These are phyloP conservation scores for Branchinecta sandiegonensis DNA, from an alignment of 2,888 invertebrate species.

Conservation along the genomic window DNA sequence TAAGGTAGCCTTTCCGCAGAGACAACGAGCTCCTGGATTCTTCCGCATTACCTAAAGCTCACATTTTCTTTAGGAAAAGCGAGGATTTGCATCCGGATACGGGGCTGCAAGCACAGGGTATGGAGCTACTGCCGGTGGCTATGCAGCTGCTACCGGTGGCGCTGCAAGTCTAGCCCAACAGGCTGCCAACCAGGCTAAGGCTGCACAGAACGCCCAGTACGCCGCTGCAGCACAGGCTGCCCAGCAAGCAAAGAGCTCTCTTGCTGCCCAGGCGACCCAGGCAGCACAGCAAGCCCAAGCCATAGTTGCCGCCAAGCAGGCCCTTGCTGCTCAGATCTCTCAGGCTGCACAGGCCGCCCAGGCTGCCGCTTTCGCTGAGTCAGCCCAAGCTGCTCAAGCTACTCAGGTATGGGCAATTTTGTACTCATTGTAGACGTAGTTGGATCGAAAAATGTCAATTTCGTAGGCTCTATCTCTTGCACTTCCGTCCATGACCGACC, in stretches of 20 bases:
- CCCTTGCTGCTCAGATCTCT: constrained; percentile 26
- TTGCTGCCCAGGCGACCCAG: constrained; percentile 25
- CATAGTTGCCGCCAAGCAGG: constrained; percentile 26
- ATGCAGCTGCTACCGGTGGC: constrained; percentile 7
- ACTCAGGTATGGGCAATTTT: background rate
- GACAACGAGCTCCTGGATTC: too few relatives aligned
- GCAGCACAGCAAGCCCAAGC: constrained; percentile 27
- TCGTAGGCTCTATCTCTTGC: too few relatives aligned
- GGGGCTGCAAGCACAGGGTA: constrained; percentile 22
- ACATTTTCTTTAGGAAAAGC: constrained; percentile 22
- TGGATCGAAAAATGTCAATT: background rate
- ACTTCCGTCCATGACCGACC: too few relatives aligned
- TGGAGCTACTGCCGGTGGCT: constrained; percentile 19
- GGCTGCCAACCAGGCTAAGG: constrained; percentile 25
- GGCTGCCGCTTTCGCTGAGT: constrained; percentile 23
- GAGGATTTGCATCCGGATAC: constrained; percentile 25
- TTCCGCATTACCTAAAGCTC: background rate
- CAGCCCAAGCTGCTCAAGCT: constrained; percentile 23
- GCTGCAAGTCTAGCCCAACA: constrained; percentile 26
- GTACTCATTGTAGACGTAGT: background rate
- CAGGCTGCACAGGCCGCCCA: constrained; percentile 27
- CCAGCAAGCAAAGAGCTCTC: constrained; percentile 24
- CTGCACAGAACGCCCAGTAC: constrained; percentile 18
- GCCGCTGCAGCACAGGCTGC: constrained; percentile 25
- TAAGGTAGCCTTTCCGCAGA: too few relatives aligned